Conservation (phyloP, 2,888 invertebrate genomes). For the Electrophaes corylata region DNA sequence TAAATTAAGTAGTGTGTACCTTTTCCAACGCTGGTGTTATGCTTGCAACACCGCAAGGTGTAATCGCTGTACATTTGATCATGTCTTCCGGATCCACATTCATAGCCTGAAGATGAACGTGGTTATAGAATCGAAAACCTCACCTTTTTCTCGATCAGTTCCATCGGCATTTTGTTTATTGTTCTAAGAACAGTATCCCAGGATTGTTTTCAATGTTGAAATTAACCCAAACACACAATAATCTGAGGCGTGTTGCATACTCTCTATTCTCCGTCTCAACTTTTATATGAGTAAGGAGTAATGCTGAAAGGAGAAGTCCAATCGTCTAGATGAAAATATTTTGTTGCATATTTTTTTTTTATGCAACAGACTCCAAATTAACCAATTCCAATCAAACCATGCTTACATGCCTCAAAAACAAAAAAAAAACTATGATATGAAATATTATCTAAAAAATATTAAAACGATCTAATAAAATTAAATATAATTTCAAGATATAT, state of each 20-base stretch:
- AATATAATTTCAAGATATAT: background rate
- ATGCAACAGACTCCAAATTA: slow-evolving; percentile 4
- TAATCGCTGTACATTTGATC: slow-evolving; percentile 79
- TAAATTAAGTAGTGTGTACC: slow-evolving; percentile 45
- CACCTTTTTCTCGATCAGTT: slow-evolving; percentile 17
- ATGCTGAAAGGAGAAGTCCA: background rate
- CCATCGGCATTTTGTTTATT: background rate
- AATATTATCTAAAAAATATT: background rate
- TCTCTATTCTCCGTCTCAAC: background rate
- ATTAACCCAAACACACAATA: background rate
- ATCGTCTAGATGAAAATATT: background rate
- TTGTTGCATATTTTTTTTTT: background rate
- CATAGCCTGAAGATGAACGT: slow-evolving; percentile 55
- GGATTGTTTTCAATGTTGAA: background rate
- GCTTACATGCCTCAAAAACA: slow-evolving; percentile 18
- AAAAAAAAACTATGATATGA: slow-evolving; percentile 11
- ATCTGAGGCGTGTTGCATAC: background rate
- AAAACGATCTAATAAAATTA: too few species aligned
- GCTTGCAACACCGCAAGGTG: slow-evolving; percentile 73
- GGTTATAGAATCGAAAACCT: slow-evolving; percentile 10
- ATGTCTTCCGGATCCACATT: slow-evolving; percentile 78
- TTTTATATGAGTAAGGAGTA: background rate
- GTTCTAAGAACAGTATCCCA: background rate
- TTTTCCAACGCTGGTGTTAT: slow-evolving; percentile 66
- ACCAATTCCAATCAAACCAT: slow-evolving; percentile 19